These are phyloP conservation scores for Vanacampus margaritifer DNA, from an alignment of 2,113 vertebrate genomes.

Conservation along the genomic window DNA sequence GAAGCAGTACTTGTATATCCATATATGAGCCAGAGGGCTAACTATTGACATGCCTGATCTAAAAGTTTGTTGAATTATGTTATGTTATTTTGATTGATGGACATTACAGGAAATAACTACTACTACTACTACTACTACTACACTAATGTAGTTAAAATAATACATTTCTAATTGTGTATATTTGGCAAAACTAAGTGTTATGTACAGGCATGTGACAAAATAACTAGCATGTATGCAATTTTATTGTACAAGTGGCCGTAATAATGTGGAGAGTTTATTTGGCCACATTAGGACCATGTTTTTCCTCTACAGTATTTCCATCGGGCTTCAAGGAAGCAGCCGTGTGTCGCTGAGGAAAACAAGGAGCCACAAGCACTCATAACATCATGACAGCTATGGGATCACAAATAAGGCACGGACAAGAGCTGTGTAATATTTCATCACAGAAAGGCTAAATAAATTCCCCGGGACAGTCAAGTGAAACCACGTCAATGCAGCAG, in stretches of 20 bases:
- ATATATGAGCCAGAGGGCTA: no score
- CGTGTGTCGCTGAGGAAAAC: conserved; percentile 8
- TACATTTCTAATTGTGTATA: no score
- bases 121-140: no score
- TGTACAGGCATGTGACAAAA: no score
- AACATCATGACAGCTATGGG: conserved; percentile 62
- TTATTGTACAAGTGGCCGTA: neutral
- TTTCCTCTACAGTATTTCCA: neutral
- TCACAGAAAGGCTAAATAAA: conserved; percentile 73
- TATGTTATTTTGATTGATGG: no score
- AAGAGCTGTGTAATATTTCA: conserved; percentile 72
- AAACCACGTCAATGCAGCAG: conserved; percentile 74
- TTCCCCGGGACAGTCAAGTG: conserved; percentile 67
- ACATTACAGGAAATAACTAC: no score
- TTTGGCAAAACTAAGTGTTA: no score
- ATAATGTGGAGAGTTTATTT: neutral
- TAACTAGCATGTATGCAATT: no score
- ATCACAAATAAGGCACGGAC: conserved; percentile 61
- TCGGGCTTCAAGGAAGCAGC: neutral
- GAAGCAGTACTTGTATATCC: no score
- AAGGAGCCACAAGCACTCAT: neutral
- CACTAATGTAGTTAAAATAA: no score
- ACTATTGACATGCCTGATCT: no score
- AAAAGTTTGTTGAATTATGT: neutral
- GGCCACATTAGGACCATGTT: neutral